A percentile compares a stretch with the other conserved stretches of the same genome.
These are phyloP conservation scores for Drymodes brunneopygia DNA, from an alignment of 2,113 vertebrate species.

Conservation along the genomic window DNA sequence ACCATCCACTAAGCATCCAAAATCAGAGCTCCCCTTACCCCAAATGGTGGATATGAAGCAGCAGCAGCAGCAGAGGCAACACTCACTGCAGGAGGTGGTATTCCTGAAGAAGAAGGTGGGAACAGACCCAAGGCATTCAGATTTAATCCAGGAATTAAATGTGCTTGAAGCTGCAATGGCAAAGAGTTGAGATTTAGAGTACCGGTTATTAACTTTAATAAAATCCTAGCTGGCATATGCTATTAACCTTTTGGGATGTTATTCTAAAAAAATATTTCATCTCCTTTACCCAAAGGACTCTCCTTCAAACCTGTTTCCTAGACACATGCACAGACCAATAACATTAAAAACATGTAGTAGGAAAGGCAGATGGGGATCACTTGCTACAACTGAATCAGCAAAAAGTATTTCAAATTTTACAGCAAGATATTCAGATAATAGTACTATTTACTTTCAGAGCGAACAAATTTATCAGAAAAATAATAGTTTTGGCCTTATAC, in stretches of 20 bases:
- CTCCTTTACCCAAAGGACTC: background rate
- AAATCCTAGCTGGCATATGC: background rate
- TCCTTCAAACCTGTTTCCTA: background rate
- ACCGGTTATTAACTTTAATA: background rate
- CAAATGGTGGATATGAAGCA: conserved; percentile 86
- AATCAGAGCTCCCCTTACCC: conserved; percentile 77
- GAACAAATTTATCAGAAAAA: background rate
- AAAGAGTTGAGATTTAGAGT: conserved; percentile 45
- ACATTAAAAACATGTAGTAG: background rate
- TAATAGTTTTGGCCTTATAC: background rate
- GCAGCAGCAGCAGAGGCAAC: conserved; percentile 83
- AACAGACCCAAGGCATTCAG: conserved; percentile 96
- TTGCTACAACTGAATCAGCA: background rate
- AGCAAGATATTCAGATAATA: background rate
- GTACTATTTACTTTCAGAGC: background rate
- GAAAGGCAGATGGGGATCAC: background rate
- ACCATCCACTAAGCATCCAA: background rate
- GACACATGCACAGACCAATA: background rate
- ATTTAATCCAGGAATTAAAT: conserved; percentile 98
- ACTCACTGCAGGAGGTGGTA: conserved; percentile 86
- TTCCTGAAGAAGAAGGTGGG: conserved; percentile 86
- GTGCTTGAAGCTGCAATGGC: conserved; percentile 91
- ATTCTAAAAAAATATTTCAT: background rate
- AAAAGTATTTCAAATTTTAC: background rate
- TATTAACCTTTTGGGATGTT: background rate